Conservation (phyloP, 2,797 vertebrate genomes). For the Hoplostethus atlanticus region DNA sequence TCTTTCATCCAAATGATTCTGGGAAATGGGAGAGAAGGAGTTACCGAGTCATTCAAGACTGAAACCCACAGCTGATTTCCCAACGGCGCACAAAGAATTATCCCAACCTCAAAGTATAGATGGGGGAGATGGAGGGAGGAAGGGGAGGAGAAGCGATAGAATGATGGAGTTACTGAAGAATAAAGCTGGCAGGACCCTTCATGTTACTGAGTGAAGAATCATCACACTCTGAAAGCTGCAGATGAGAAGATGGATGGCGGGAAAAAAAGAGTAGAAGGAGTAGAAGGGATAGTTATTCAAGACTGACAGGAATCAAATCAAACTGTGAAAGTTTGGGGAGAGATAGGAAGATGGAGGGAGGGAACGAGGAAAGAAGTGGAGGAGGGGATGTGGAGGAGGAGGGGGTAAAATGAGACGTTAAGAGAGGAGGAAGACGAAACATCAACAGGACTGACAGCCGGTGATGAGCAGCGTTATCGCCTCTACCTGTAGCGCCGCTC, state of each 20-base stretch:
- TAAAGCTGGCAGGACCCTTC: neutral
- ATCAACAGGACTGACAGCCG: neutral
- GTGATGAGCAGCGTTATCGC: neutral
- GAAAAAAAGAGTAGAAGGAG: neutral
- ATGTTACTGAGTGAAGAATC: neutral
- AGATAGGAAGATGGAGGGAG: too few species aligned
- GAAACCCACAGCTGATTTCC: neutral
- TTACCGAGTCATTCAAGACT: too few species aligned
- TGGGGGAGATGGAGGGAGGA: neutral
- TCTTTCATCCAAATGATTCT: neutral
- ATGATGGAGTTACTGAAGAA: slow-evolving; percentile 9
- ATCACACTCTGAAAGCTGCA: neutral
- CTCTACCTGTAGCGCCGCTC: neutral
- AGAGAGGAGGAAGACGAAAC: neutral
- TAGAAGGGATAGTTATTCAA: too few species aligned
- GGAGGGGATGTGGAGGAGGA: too few species aligned
- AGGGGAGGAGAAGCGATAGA: neutral
- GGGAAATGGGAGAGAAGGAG: neutral
- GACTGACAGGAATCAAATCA: too few species aligned
- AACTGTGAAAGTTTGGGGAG: too few species aligned
- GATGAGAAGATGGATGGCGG: neutral
- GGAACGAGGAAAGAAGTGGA: too few species aligned
- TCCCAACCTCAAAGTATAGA: slow-evolving; percentile 22
- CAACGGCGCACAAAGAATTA: slow-evolving; percentile 8
- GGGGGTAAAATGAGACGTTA: neutral